Conservation (phyloP, 2,888 invertebrate species). For the Drosophila anceps region DNA sequence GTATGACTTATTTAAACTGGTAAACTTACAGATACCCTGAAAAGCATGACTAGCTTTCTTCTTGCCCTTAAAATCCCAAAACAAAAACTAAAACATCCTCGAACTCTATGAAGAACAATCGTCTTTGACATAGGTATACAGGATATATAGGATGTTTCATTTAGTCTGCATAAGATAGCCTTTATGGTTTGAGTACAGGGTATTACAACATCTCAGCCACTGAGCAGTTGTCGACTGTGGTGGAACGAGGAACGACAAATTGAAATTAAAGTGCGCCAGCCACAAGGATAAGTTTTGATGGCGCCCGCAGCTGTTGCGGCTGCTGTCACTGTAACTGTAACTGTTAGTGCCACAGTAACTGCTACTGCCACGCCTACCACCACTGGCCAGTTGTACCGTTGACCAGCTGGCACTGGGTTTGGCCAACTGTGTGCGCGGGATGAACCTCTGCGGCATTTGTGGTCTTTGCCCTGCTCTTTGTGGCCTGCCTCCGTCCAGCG, state of each 20-base stretch:
- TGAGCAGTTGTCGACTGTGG: conserved; percentile 3
- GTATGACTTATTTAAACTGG: too few relatives aligned
- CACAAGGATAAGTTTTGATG: conserved; percentile 77
- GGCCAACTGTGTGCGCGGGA: conserved; percentile 16
- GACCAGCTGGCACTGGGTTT: conserved; percentile 19
- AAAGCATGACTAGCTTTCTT: too few relatives aligned
- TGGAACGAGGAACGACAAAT: conserved; percentile 51
- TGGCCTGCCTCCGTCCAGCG: conserved; percentile 51
- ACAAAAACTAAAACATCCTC: too few relatives aligned
- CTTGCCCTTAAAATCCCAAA: too few relatives aligned
- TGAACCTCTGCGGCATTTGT: conserved; percentile 65
- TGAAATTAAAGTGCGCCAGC: conserved; percentile 77
- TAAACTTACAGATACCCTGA: too few relatives aligned
- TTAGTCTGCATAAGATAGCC: not conserved
- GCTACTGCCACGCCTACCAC: conserved; percentile 39
- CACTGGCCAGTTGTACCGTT: conserved; percentile 5
- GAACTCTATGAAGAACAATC: too few relatives aligned
- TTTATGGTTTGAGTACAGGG: not conserved
- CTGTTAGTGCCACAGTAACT: conserved; percentile 32
- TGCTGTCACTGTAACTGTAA: conserved; percentile 19
- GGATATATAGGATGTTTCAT: not conserved
- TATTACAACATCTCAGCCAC: conserved; percentile 22
- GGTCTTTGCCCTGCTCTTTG: conserved; percentile 63
- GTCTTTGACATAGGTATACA: too few relatives aligned
- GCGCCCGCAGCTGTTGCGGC: conserved; percentile 72